These are phyloP conservation scores for Rattus norvegicus DNA, from an alignment of 2,113 vertebrate genomes.

Conservation along the genomic window GRCr8 NC_086028.1:69125001-69125500, in stretches of 20 bases:
- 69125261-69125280: neutral
- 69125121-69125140: neutral
- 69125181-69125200: neutral
- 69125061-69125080: neutral
- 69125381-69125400: slow-evolving; percentile 32
- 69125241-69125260: neutral
- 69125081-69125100: neutral
- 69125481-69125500: neutral
- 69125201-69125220: neutral
- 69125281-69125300: neutral
- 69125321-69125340: neutral
- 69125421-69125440: slow-evolving; percentile 36
- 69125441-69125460: neutral
- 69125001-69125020: neutral
- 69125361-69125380: slow-evolving; percentile 60
- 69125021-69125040: neutral
- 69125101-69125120: neutral
- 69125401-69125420: slow-evolving; percentile 61
- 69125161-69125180: slow-evolving; percentile 16
- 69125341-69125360: slow-evolving; percentile 51
- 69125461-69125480: neutral
- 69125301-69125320: neutral
- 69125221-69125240: slow-evolving; percentile 44
- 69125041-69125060: neutral
- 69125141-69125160: neutral